Percentiles rank a stretch among this genome's conserved stretches.
phyloP scores from a whole-genome alignment of 2,888 invertebrate genomes.

The Drosophila cognata region DNA sequence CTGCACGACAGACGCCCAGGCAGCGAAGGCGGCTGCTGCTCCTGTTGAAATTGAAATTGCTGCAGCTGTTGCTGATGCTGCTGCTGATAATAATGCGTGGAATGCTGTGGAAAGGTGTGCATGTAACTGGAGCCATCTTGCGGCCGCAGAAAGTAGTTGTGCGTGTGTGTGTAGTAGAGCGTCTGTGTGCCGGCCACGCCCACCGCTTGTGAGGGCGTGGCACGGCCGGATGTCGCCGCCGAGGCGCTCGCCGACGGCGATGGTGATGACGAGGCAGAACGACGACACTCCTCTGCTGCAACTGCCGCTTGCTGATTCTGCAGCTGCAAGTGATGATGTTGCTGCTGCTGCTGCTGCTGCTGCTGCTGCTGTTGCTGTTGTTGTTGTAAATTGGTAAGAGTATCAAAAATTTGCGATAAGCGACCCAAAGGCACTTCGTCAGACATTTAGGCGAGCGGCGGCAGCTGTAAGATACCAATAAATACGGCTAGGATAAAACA shows the following conservation, averaged over 20 bases:
- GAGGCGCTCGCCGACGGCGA: conserved; percentile 69
- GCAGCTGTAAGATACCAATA: conserved; percentile 31
- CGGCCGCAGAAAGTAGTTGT: conserved; percentile 78
- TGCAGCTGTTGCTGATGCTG: conserved; percentile 56
- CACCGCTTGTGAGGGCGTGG: conserved; percentile 68
- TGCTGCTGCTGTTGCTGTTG: conserved; percentile 89
- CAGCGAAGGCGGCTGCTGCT: conserved; percentile 64
- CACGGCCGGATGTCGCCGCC: conserved; percentile 72
- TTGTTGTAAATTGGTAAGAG: conserved; percentile 90
- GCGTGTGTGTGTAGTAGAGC: conserved; percentile 65
- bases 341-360: conserved; percentile 85
- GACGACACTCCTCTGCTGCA: conserved; percentile 56
- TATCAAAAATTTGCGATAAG: conserved; percentile 93
- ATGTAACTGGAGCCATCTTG: conserved; percentile 75
- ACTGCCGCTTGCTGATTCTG: conserved; percentile 86
- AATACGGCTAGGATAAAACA: background rate
- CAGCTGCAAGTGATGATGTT: conserved; percentile 86
- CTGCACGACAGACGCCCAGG: conserved; percentile 45
- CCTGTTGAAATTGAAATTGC: conserved; percentile 49
- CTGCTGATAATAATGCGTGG: conserved; percentile 57
- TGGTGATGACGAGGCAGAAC: conserved; percentile 73
- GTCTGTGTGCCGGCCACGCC: conserved; percentile 65
- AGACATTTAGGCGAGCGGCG: conserved; percentile 85
- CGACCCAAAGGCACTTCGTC: conserved; percentile 89
- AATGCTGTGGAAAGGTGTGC: conserved; percentile 83